A percentile compares a stretch with the other conserved stretches of the same genome.
These are phyloP conservation scores for Larimichthys polyactis DNA, from an alignment of 2,113 vertebrate genomes.

Conservation along the genomic window DNA sequence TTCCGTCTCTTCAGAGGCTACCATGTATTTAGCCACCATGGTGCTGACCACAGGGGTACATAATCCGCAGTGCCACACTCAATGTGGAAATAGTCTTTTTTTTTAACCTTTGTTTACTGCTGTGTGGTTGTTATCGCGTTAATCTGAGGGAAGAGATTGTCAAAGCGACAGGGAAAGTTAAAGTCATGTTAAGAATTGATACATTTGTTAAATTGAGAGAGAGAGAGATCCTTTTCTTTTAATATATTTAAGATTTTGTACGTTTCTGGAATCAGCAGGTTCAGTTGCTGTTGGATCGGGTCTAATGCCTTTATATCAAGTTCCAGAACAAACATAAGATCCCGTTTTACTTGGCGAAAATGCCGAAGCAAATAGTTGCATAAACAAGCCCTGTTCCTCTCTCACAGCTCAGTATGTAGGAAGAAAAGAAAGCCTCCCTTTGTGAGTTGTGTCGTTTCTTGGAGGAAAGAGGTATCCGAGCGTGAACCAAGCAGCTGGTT, in stretches of 20 bases:
- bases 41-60: constrained; percentile 49
- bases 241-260: background rate
- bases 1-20: constrained; percentile 54
- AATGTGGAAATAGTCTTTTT: constrained; percentile 42
- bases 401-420: constrained; percentile 23
- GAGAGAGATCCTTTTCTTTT: background rate
- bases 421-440: constrained; percentile 63
- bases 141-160: constrained; percentile 20
- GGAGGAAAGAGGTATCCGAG: constrained; percentile 69
- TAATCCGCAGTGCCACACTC: constrained; percentile 27
- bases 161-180: constrained; percentile 14
- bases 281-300: background rate
- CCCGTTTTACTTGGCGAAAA: constrained; percentile 17
- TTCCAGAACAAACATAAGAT: constrained; percentile 24
- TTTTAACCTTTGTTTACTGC: constrained; percentile 52
- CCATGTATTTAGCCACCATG: constrained; percentile 60
- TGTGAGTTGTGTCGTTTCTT: constrained; percentile 74
- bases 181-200: constrained; percentile 25
- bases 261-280: background rate
- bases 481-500: constrained; percentile 84
- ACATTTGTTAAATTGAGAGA: background rate
- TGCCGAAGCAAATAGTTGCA: background rate
- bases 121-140: constrained; percentile 20
- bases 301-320: constrained; percentile 8
- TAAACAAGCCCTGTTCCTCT: constrained; percentile 30